phyloP scores from a whole-genome alignment of 2,113 vertebrate species.

The Beaufortia kweichowensis region DNA sequence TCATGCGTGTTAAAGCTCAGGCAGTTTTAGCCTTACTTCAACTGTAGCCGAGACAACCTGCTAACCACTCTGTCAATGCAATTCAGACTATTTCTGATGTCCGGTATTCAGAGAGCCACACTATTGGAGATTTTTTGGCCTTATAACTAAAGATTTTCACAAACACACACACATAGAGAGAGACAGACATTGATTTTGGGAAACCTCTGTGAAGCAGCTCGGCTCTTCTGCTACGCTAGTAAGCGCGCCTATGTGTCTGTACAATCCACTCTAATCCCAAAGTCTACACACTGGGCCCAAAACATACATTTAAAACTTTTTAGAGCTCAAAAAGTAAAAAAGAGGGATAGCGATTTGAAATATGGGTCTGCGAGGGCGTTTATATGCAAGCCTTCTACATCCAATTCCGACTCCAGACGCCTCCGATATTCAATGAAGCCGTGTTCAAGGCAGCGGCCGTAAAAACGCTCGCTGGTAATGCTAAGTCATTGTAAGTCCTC shows the following conservation, averaged over 20 bases:
- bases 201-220: conserved; percentile 16
- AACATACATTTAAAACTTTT: conserved; percentile 15
- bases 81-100: background rate
- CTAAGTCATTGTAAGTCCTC: conserved; percentile 38
- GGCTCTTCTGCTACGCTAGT: background rate
- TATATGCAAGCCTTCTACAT: background rate
- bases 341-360: background rate
- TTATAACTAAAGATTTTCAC: conserved; percentile 14
- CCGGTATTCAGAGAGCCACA: background rate
- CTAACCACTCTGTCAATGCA: background rate
- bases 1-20: background rate
- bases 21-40: background rate
- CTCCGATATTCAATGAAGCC: conserved; percentile 19
- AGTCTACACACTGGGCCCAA: conserved; percentile 4
- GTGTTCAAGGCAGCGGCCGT: background rate
- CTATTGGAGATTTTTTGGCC: background rate
- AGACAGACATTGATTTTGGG: conserved; percentile 12
- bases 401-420: background rate
- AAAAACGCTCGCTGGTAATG: background rate
- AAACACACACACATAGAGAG: background rate
- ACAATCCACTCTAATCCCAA: conserved; percentile 20
- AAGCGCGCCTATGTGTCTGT: conserved; percentile 5
- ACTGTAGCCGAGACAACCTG: background rate
- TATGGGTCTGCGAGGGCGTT: background rate
- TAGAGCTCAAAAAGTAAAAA: conserved; percentile 1